These are phyloP conservation scores for Hylaea fasciaria DNA, from an alignment of 2,888 invertebrate genomes.

Conservation along the genomic window DNA sequence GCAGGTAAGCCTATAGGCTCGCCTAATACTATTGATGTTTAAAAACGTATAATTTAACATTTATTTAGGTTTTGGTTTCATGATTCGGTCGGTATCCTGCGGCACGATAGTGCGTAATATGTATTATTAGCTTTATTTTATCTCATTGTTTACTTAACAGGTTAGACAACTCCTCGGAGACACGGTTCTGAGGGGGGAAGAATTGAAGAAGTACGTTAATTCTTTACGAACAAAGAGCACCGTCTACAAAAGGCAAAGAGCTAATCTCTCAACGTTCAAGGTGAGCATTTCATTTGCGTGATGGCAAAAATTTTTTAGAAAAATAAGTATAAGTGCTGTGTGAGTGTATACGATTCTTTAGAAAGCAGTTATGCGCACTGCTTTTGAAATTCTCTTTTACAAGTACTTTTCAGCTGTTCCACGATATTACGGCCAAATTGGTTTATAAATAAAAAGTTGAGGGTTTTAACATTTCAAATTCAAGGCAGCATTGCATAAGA, in stretches of 20 bases:
- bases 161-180: conserved; percentile 86
- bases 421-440: background rate
- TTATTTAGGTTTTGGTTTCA: background rate
- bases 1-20: background rate
- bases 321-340: conserved; percentile 20
- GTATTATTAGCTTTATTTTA: conserved; percentile 28
- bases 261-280: conserved; percentile 90
- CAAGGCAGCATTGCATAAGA: too few species aligned
- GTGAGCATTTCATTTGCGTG: conserved; percentile 51
- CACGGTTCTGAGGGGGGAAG: conserved; percentile 90
- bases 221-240: conserved; percentile 92
- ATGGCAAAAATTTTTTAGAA: conserved; percentile 29
- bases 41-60: conserved; percentile 3
- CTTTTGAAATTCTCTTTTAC: conserved; percentile 4
- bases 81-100: conserved; percentile 1
- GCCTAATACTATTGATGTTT: too few species aligned
- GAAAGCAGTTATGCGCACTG: conserved; percentile 5
- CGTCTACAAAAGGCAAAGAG: conserved; percentile 91
- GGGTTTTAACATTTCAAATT: background rate
- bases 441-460: background rate
- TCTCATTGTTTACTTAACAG: conserved; percentile 49
- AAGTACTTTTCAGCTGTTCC: conserved; percentile 1
- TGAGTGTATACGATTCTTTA: conserved; percentile 10
- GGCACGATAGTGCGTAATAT: conserved; percentile 18
- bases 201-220: conserved; percentile 93